These are phyloP conservation scores for Nycticryphes semicollaris DNA, from an alignment of 2,113 vertebrate genomes.

Conservation along the genomic window DNA sequence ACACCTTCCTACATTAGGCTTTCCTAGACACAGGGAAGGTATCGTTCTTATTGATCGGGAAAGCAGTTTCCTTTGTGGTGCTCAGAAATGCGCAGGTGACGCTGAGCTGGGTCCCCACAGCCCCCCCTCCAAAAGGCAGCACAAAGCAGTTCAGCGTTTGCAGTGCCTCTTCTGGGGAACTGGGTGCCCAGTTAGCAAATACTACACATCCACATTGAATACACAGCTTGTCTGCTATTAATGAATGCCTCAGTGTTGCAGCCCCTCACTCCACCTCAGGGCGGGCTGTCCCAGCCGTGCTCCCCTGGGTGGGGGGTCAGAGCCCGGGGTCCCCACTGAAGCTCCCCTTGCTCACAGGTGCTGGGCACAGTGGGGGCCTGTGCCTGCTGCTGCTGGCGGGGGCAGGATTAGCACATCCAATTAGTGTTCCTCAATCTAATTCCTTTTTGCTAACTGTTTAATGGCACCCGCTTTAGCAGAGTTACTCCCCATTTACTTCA, in stretches of 20 bases:
- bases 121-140: neutral
- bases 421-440: neutral
- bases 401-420: constrained; percentile 12
- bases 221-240: accelerated
- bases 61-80: neutral
- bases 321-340: accelerated
- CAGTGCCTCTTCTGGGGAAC: neutral
- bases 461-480: neutral
- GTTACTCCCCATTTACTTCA: neutral
- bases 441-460: neutral
- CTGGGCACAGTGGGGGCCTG: neutral
- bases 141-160: accelerated
- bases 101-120: accelerated
- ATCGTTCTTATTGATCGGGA: neutral
- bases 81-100: neutral
- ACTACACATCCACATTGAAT: neutral
- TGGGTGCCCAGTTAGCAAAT: neutral
- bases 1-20: neutral
- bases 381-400: accelerated
- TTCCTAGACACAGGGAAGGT: neutral
- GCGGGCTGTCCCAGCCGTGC: accelerated
- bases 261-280: neutral
- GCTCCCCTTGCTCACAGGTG: neutral
- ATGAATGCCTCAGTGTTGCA: neutral
- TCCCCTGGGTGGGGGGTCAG: neutral